Evolutionary conservation across 2,797 vertebrate species (phyloP).

Genomic region (Danio choprae): DNA sequence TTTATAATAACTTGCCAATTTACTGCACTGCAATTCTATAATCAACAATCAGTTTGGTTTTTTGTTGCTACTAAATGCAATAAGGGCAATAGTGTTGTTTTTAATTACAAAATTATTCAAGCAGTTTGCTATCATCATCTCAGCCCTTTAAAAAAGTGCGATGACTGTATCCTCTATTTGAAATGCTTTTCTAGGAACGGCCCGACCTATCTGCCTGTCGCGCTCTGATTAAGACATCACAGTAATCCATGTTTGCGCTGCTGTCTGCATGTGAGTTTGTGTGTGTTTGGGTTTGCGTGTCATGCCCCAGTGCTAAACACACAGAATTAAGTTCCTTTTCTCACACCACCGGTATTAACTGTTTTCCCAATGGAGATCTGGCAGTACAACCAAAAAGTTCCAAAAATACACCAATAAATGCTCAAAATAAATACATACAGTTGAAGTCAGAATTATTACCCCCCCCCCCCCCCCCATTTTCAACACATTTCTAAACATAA

Average conservation of each 20-base stretch:
- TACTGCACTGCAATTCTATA: slow-evolving; percentile 5
- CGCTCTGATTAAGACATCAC: slow-evolving; percentile 82
- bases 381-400: not conserved
- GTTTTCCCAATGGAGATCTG: slow-evolving; percentile 65
- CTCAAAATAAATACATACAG: too few species aligned
- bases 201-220: slow-evolving; percentile 74
- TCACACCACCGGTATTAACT: slow-evolving; percentile 78
- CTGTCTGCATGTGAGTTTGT: slow-evolving; percentile 61
- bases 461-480: too few species aligned
- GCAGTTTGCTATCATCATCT: not conserved
- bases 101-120: slow-evolving; percentile 35
- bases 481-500: too few species aligned
- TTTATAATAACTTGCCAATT: slow-evolving; percentile 19
- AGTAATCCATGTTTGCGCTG: slow-evolving; percentile 84
- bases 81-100: slow-evolving; percentile 8
- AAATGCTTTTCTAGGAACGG: slow-evolving; percentile 59
- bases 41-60: slow-evolving; percentile 23
- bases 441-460: too few species aligned
- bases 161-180: slow-evolving; percentile 27
- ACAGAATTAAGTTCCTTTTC: slow-evolving; percentile 78
- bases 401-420: not conserved
- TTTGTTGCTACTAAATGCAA: not conserved
- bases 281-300: slow-evolving; percentile 67
- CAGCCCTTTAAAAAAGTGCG: slow-evolving; percentile 39
- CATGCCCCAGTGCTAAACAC: slow-evolving; percentile 77